Base-by-base conservation (phyloP, 2,888 invertebrate species). In the Mimumesa dahlbomi region DNA sequence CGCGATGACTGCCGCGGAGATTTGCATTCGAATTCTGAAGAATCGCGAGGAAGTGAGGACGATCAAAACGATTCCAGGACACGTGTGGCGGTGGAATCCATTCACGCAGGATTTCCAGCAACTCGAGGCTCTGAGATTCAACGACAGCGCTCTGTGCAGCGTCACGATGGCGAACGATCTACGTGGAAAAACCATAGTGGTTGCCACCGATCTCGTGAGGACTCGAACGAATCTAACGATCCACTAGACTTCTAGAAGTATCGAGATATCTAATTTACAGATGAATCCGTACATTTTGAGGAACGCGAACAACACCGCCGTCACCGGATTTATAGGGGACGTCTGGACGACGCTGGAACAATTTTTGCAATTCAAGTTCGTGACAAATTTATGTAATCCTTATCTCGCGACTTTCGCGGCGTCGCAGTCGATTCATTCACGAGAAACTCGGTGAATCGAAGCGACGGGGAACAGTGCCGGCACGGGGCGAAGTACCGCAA, bases 271-370 rank as follows among this genome's bases (percentile, higher is more conserved):
- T 1, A 0, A 5, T 38, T 54, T 81, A 43, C 70, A 90, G 90
- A 86, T 89, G 83, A 74, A 79, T 25, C 90, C 90, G 5, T 90
- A 89, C 57, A 73, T 90, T 31, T 78, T 82, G 19, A 77, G 82
- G n/a, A 70, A 76, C n/a, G 78, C 84, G 25, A 69, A 72, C 65
- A 81, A 85, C 13, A 80, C 79, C 1, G 65, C 52, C 29, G 69
- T 90, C 7, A 86, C 85, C 13, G 90, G 90, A 48, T 90, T 85
- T 73, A 80, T 90, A 14, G 90, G 90, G 1, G 89, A 90, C 48
- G 82, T 87, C 21, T 90, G 90, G 90, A 84, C 80, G 9, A 87
- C 84, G 48, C 76, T 90, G 5, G 84, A 89, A 61, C 79, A 87
- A 9, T 66, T 79, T 16, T 69, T 89, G 2, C 83, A 87, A 67